Percentiles rank a stretch among this genome's conserved stretches.
These are phyloP conservation scores for Antitype chi DNA, from an alignment of 2,888 invertebrate species.

Conservation along the genomic window DNA sequence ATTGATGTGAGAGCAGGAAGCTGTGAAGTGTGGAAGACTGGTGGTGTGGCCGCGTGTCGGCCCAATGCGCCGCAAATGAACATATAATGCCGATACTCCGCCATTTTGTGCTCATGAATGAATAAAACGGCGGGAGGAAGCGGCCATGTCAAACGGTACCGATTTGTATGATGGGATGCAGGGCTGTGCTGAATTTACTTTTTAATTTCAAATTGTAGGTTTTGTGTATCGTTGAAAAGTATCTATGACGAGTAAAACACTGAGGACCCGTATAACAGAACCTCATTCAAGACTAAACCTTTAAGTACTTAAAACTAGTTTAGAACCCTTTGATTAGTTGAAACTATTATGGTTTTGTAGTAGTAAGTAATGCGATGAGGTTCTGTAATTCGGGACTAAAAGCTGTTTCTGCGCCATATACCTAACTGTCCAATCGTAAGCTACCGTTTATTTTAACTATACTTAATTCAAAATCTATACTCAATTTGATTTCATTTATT, in stretches of 20 bases:
- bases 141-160: slow-evolving; percentile 80
- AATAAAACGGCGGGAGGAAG: slow-evolving; percentile 76
- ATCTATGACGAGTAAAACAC: neutral
- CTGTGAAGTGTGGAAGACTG: slow-evolving; percentile 65
- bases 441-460: neutral
- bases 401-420: neutral
- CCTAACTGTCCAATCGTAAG: neutral
- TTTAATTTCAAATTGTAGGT: neutral
- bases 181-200: slow-evolving; percentile 47
- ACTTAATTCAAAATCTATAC: neutral
- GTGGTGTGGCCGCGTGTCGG: slow-evolving; percentile 77
- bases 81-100: slow-evolving; percentile 81
- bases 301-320: no score
- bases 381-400: neutral
- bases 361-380: no score
- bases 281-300: no score
- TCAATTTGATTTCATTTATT: no score
- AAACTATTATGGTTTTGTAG: no score
- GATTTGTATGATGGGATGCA: slow-evolving; percentile 76
- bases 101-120: slow-evolving; percentile 74
- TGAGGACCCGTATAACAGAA: no score
- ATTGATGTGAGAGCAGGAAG: slow-evolving; percentile 83
- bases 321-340: no score
- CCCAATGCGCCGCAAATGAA: slow-evolving; percentile 83
- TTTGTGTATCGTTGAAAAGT: neutral